Conservation (phyloP, 2,888 invertebrate species). For the Agriopis leucophaearia region DNA sequence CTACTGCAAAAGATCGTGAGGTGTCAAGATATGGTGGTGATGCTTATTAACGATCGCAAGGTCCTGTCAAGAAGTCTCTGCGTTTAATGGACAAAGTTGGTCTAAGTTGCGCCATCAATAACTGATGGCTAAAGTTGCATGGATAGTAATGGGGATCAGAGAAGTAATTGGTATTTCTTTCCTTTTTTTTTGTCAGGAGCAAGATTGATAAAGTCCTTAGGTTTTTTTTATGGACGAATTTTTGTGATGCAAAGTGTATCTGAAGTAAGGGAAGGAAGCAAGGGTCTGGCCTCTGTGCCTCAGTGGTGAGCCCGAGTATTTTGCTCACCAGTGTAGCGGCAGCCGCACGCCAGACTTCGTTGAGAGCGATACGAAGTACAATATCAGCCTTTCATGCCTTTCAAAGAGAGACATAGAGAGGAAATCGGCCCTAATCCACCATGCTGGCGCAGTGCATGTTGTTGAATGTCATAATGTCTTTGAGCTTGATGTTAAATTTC, state of each 20-base stretch:
- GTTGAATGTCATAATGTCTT: too few species aligned
- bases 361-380: too few species aligned
- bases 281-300: too few species aligned
- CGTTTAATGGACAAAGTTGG: slow-evolving; percentile 74
- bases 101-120: slow-evolving; percentile 74
- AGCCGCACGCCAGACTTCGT: too few species aligned
- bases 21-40: slow-evolving; percentile 61
- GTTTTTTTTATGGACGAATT: neutral
- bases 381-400: too few species aligned
- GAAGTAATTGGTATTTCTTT: slow-evolving; percentile 30
- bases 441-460: too few species aligned
- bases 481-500: too few species aligned
- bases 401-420: too few species aligned
- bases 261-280: too few species aligned
- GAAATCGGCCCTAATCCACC: too few species aligned
- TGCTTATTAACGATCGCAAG: slow-evolving; percentile 69
- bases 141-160: slow-evolving; percentile 43
- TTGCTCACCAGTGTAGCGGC: too few species aligned
- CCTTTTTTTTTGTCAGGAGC: slow-evolving; percentile 22
- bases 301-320: too few species aligned
- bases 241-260: neutral
- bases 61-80: slow-evolving; percentile 65
- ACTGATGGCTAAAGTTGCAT: slow-evolving; percentile 70
- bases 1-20: slow-evolving; percentile 41
- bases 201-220: slow-evolving; percentile 26